Evolutionary conservation across 2,113 vertebrate species (phyloP).

Genomic region (Urocynchramus pylzowi): DNA sequence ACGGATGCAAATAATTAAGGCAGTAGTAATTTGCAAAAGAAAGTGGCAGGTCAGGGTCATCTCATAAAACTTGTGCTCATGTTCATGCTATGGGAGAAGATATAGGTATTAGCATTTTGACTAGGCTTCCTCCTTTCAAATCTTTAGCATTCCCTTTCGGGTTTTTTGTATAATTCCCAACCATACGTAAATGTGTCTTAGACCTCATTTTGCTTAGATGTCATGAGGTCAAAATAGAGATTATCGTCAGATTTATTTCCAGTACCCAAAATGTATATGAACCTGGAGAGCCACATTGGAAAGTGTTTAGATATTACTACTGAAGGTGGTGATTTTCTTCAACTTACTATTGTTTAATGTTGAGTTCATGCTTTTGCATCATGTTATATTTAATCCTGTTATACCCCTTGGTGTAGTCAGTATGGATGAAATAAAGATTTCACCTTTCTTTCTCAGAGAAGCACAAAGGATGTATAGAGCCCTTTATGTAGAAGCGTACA

Average conservation of each 20-base stretch:
- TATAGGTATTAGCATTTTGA: constrained; percentile 20
- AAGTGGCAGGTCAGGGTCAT: constrained; percentile 77
- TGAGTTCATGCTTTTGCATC: neutral
- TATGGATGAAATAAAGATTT: neutral
- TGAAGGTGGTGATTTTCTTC: neutral
- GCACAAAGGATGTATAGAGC: neutral
- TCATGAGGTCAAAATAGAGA: neutral
- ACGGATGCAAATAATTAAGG: constrained; percentile 94
- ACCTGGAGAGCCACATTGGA: neutral
- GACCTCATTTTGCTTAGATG: neutral
- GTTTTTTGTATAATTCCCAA: neutral
- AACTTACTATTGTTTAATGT: neutral
- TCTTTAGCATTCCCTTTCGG: neutral
- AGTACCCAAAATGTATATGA: neutral
- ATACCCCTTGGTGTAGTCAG: neutral
- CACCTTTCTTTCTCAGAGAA: neutral
- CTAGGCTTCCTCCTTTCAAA: constrained; percentile 4
- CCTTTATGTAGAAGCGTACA: neutral
- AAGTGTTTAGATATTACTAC: neutral
- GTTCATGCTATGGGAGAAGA: constrained; percentile 26
- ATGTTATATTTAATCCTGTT: neutral
- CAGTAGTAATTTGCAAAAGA: constrained; percentile 80
- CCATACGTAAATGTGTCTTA: neutral
- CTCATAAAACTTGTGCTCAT: constrained; percentile 65
- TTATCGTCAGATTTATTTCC: neutral